Base-by-base conservation (phyloP, 2,797 vertebrate species). In the Erethizon dorsatum region DNA sequence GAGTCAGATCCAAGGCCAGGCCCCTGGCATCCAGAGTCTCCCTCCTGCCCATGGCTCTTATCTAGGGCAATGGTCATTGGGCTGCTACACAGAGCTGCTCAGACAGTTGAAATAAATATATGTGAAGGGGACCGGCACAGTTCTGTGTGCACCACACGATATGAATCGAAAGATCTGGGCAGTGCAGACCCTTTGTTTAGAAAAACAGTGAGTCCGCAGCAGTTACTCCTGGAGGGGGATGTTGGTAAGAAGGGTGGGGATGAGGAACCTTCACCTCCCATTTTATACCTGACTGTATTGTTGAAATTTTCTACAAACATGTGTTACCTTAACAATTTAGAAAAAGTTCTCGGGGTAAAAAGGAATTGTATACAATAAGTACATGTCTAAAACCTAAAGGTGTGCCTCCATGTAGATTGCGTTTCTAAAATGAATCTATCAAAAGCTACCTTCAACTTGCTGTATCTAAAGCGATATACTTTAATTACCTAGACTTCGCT, bases 251-350 rank as follows among this genome's bases (percentile, higher is more conserved):
- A 45, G 37, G 26, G 45, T 28, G 45, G 18, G 1, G 0, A 5
- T 22, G 22, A 88, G 37, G 41, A 80, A 24, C 56, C 82, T 41
- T 17, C 12, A 5, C 47, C 77, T 80, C 50, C 50, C 6, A 1
- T 59, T 94, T 71, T 50, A 10, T 52, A 50, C 2, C 17, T 71
- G 77, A 20, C 82, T 52, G 10, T 75, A 33, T 47, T 50, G 11
- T 79, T 94, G 63, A 67, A 69, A 37, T 96, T 93, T 95, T 67
- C 77, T 83, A 37, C 4, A 84, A 77, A 45, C 9, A 3, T 50
- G 17, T 63, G 78, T 79, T 67, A 85, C 41, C 61, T 82, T 61
- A 77, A 63, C 83, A 77, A 47, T 93, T 77, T 41, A 57, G 78
- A 69, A 73, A 47, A 47, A 0, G 1, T 83, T 84, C n/a, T 88